Evolutionary conservation across 2,113 vertebrate genomes (phyloP), one percentile per base, ranked within the genome.

Genomic region (Piprites chloris): DNA sequence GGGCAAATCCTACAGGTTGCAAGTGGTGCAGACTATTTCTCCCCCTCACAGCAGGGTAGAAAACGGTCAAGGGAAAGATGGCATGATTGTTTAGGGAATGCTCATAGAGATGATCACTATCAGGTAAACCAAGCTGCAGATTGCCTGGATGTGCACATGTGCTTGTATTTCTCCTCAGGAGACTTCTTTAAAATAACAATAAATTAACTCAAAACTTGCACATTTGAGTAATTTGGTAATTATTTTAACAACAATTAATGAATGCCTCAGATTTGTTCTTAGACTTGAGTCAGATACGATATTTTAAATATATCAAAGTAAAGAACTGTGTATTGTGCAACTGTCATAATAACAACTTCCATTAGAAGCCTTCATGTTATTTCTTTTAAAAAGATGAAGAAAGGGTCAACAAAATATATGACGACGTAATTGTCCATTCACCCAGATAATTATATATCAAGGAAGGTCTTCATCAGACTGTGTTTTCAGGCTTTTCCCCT

Each of bases 371-470:
- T 85, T 73, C 21, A 9, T 42, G 47, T 68, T 79, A 46, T 47
- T 86, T 77, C 39, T 93, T 74, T 71, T 56, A 47, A 59, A 88
- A 90, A 93, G n/a, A 76, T 71, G 52, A 96, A 41, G 52, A 93
- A 88, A 20, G 4, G 35, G 75, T 92, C 87, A 92, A 78, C 35
- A 86, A 95, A 92, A 90, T 50, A 26, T 55, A 91, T 41, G 37
- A 73, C 26, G 32, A 65, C 28, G 41, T 81, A 89, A 93, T 83
- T 93, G 55, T 53, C 52, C 65, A 37, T 90, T 93, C 95, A 90
- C 42, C 56, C 95, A 95, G 72, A 94, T 75, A 92, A 96, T 84
- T 81, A 89, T 68, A 37, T 56, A 86, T 86, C 92, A 95, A 90
- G 79, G 61, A 86, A 94, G 9, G 72, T 86, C 92, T 94, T 71